Evolutionary conservation across 2,113 vertebrate genomes (phyloP).

Genomic region (Centropus bengalensis): DNA sequence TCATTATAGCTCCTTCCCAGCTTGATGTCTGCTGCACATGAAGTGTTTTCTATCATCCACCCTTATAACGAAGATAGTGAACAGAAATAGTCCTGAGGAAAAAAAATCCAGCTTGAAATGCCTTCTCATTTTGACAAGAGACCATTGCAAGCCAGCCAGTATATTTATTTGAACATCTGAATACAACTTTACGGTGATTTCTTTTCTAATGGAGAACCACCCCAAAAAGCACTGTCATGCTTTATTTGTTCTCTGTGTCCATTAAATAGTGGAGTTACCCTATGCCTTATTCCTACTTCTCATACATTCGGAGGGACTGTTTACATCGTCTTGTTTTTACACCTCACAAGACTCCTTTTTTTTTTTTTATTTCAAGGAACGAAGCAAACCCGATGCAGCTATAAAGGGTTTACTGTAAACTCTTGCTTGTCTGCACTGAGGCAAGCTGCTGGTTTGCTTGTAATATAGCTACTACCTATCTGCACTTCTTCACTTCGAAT

Average conservation of each 20-base stretch:
- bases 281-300: neutral
- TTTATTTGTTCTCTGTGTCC: neutral
- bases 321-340: neutral
- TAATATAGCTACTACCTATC: neutral
- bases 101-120: conserved; percentile 22
- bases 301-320: neutral
- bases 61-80: conserved; percentile 46
- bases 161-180: neutral
- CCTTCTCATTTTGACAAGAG: neutral
- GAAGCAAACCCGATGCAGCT: neutral
- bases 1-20: conserved; percentile 37
- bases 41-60: conserved; percentile 44
- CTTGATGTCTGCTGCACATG: conserved; percentile 1
- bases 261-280: neutral
- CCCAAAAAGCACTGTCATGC: neutral
- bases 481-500: neutral
- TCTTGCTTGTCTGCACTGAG: neutral
- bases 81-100: conserved; percentile 49
- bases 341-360: neutral
- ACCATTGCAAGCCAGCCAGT: neutral
- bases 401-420: neutral
- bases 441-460: neutral
- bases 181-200: neutral
- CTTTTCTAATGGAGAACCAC: neutral
- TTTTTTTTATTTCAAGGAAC: neutral